phyloP scores from a whole-genome alignment of 2,797 vertebrate species.

The Falco concolor region DNA sequence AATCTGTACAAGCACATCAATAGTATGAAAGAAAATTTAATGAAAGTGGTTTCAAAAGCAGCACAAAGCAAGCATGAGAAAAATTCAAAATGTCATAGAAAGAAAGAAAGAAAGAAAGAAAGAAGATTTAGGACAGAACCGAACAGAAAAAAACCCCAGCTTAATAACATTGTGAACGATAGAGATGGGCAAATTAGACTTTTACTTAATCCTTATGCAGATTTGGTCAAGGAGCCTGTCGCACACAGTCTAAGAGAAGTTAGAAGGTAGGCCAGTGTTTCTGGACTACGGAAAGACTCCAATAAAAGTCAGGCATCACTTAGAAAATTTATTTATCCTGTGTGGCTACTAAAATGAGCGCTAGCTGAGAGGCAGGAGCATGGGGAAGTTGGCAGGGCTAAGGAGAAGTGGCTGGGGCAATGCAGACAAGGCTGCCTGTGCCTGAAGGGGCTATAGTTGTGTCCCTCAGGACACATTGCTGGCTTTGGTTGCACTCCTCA shows the following conservation, averaged over 20 bases:
- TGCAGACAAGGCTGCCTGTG: background rate
- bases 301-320: background rate
- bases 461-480: background rate
- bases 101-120: background rate
- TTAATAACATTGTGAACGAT: background rate
- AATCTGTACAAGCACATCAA: background rate
- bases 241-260: background rate
- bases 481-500: background rate
- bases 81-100: background rate
- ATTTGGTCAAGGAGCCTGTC: background rate
- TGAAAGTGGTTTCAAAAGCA: background rate
- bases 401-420: background rate
- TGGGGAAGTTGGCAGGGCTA: background rate
- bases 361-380: background rate
- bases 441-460: background rate
- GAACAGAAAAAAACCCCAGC: background rate
- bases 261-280: background rate
- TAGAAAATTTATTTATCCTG: background rate
- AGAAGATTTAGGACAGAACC: background rate
- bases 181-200: background rate
- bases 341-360: rapidly evolving
- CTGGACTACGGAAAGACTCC: background rate
- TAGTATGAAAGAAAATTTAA: background rate
- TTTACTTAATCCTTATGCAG: background rate
- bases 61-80: background rate